Evolutionary conservation across 2,113 vertebrate genomes (phyloP).

Genomic region (Smithornis capensis): DNA sequence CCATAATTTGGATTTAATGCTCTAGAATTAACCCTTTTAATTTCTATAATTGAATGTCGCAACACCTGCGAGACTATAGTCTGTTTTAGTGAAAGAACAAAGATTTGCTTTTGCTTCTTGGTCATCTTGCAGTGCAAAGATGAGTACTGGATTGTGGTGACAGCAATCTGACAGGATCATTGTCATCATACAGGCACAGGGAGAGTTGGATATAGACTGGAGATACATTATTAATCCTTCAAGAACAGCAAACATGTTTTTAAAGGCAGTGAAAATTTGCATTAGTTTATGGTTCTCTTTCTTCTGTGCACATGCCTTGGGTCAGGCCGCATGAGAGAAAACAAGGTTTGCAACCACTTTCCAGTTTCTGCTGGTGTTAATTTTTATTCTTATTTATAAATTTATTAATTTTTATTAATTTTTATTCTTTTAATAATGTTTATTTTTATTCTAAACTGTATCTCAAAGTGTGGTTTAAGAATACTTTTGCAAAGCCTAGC

Average conservation of each 20-base stretch:
- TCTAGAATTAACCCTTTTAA: not conserved
- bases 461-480: not conserved
- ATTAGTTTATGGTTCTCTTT: not conserved
- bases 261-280: not conserved
- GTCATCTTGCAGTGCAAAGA: not conserved
- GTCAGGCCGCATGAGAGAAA: not conserved
- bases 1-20: not conserved
- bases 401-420: too few species aligned
- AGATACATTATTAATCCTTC: not conserved
- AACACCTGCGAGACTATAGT: not conserved
- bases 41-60: not conserved
- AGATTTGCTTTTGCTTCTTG: not conserved
- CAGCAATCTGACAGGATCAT: not conserved
- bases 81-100: not conserved
- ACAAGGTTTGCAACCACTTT: not conserved
- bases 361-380: constrained; percentile 12
- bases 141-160: not conserved
- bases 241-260: not conserved
- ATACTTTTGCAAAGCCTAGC: not conserved
- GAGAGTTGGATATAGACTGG: not conserved
- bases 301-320: not conserved
- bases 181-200: not conserved
- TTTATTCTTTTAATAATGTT: too few species aligned
- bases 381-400: constrained; percentile 54
- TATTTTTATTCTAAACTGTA: too few species aligned